A percentile compares a stretch with the other conserved stretches of the same genome.
These are phyloP conservation scores for Cosmia pyralina DNA, from an alignment of 2,888 invertebrate genomes.

Conservation along the genomic window DNA sequence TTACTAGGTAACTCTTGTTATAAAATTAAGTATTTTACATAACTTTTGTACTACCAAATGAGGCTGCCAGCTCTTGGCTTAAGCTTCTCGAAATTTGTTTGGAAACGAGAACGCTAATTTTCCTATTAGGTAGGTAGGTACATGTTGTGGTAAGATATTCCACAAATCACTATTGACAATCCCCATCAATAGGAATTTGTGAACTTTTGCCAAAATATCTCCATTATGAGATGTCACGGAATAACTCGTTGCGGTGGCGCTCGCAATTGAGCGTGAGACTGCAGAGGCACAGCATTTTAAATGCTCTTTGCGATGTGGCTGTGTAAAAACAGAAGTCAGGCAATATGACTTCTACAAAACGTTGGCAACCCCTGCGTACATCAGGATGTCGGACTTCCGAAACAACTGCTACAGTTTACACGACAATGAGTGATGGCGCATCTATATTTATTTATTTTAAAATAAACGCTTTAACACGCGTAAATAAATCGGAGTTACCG, in stretches of 20 bases:
- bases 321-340: background rate
- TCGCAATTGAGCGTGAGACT: background rate
- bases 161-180: too few species aligned
- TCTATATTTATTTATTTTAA: conserved; percentile 80
- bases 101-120: background rate
- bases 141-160: too few species aligned
- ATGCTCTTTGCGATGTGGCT: too few species aligned
- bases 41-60: background rate
- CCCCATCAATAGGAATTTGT: too few species aligned
- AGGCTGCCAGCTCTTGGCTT: background rate
- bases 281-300: background rate
- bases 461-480: conserved; percentile 76
- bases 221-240: too few species aligned
- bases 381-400: conserved; percentile 88
- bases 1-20: background rate
- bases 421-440: conserved; percentile 82
- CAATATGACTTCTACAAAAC: conserved; percentile 54
- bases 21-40: background rate
- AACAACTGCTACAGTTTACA: conserved; percentile 84
- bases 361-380: conserved; percentile 69
- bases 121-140: background rate
- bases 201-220: too few species aligned
- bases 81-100: background rate
- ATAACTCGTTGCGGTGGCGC: too few species aligned
- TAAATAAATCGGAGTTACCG: conserved; percentile 68